These are phyloP conservation scores for Ormyrus pomaceus DNA, from an alignment of 2,888 invertebrate genomes.

Conservation along the genomic window DNA sequence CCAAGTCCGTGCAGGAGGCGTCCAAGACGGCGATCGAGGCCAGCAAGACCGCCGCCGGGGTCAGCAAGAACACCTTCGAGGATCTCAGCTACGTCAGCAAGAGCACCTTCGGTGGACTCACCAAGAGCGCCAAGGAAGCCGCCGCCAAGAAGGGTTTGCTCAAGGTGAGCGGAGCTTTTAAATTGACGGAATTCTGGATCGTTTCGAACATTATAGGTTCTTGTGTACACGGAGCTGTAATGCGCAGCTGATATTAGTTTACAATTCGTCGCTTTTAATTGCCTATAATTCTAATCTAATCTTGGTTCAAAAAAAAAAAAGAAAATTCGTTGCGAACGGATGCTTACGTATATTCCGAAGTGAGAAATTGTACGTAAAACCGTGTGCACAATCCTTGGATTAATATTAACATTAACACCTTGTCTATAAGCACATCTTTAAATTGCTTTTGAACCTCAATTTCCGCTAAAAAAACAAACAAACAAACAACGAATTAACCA, in stretches of 20 bases:
- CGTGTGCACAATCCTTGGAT: not conserved
- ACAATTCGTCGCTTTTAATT: not conserved
- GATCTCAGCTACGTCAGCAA: slow-evolving; percentile 94
- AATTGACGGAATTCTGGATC: too few species aligned
- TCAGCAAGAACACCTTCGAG: slow-evolving; percentile 91
- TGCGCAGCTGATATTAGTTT: not conserved
- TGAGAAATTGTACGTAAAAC: too few species aligned
- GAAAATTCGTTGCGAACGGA: too few species aligned
- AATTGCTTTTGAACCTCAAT: too few species aligned
- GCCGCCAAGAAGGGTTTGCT: slow-evolving; percentile 90
- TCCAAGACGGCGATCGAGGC: slow-evolving; percentile 90
- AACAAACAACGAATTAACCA: not conserved
- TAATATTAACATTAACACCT: not conserved
- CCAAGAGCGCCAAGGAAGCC: slow-evolving; percentile 93
- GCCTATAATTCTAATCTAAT: not conserved
- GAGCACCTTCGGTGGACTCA: slow-evolving; percentile 91
- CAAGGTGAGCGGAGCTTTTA: slow-evolving; percentile 77
- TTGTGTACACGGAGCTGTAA: too few species aligned
- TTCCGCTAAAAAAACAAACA: too few species aligned
- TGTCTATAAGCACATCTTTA: not conserved
- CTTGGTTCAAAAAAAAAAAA: too few species aligned
- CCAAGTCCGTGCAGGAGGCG: slow-evolving; percentile 89
- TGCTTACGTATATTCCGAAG: too few species aligned
- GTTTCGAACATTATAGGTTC: too few species aligned
- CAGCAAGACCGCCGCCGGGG: slow-evolving; percentile 91